These are phyloP conservation scores for Meleagris gallopavo DNA, from an alignment of 2,113 vertebrate species.

Conservation along the genomic window DNA sequence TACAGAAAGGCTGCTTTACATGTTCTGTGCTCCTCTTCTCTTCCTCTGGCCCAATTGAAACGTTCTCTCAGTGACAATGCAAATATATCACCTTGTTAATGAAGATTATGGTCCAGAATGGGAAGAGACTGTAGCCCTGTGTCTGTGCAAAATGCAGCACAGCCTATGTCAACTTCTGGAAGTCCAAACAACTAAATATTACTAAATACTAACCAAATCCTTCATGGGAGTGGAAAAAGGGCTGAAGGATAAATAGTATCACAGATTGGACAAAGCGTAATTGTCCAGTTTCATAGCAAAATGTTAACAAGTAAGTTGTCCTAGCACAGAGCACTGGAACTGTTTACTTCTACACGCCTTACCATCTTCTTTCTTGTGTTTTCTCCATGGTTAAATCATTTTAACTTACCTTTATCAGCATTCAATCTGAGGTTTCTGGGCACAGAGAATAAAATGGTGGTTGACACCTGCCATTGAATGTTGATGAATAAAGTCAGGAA, in stretches of 20 bases:
- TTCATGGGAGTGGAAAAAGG: neutral
- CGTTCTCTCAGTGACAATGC: neutral
- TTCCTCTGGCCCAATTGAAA: neutral
- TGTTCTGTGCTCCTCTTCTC: neutral
- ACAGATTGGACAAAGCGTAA: neutral
- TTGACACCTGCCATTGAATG: neutral
- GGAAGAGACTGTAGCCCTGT: neutral
- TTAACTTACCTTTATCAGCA: neutral
- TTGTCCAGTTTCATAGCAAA: neutral
- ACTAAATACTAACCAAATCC: neutral
- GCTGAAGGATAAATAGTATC: neutral
- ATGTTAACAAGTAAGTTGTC: neutral
- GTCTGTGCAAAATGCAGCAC: rapidly evolving
- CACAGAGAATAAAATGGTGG: neutral
- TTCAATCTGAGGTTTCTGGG: neutral
- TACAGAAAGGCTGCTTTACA: too few species aligned
- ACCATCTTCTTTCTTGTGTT: neutral
- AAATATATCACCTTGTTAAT: neutral
- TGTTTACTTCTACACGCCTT: neutral
- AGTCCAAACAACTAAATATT: neutral
- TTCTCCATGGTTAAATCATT: neutral
- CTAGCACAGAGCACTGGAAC: neutral
- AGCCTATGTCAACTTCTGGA: neutral
- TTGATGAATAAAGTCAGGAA: neutral
- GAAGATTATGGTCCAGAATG: neutral